These are phyloP conservation scores for Buphagus erythrorhynchus DNA, from an alignment of 2,797 vertebrate genomes.

Conservation along the genomic window DNA sequence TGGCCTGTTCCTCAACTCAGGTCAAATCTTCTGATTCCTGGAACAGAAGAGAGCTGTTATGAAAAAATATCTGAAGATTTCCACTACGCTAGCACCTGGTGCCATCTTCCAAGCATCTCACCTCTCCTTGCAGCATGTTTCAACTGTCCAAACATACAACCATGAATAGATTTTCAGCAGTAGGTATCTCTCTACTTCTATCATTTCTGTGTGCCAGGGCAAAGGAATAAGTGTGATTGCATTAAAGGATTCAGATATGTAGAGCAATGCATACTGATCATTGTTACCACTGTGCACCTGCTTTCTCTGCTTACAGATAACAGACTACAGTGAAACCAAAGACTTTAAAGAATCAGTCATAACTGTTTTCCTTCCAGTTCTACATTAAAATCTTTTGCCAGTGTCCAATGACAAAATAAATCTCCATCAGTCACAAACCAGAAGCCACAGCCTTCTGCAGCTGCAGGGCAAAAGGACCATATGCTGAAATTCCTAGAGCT, in stretches of 20 bases:
- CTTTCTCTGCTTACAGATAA: constrained; percentile 10
- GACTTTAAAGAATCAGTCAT: background rate
- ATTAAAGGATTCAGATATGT: background rate
- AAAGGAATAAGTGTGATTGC: background rate
- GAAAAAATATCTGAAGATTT: background rate
- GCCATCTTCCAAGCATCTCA: background rate
- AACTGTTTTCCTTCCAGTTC: background rate
- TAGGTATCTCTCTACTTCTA: background rate
- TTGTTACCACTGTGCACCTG: background rate
- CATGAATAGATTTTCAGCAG: background rate
- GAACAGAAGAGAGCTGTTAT: background rate
- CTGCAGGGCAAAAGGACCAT: background rate
- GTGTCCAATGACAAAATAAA: background rate
- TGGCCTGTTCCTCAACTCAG: background rate
- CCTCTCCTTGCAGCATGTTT: background rate
- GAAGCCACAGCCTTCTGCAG: background rate
- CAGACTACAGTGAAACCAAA: background rate
- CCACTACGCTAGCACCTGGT: background rate
- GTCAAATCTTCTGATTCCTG: background rate
- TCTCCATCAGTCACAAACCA: background rate
- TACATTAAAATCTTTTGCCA: background rate
- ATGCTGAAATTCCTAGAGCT: background rate
- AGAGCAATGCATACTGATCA: background rate
- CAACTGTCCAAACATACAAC: background rate
- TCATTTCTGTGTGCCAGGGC: background rate